Percentiles rank a stretch among this genome's conserved stretches.
phyloP scores from a whole-genome alignment of 1,140 invertebrate species.

The Palaemon carinicauda region DNA sequence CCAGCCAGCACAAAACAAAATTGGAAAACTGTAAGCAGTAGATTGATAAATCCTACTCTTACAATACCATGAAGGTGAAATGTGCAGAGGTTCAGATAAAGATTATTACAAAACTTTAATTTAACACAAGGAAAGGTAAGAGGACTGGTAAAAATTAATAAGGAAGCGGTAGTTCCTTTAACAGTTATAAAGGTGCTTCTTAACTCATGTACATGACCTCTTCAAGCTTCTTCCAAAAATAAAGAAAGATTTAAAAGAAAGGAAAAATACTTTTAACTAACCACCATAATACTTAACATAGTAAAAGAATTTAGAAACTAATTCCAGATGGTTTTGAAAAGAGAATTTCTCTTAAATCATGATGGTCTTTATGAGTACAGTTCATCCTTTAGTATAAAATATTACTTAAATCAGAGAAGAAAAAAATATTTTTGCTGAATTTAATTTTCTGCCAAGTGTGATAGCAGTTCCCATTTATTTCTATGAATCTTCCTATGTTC shows the following conservation, averaged over 20 bases:
- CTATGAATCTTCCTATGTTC: too few species aligned
- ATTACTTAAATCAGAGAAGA: too few species aligned
- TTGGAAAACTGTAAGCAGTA: conserved; percentile 28
- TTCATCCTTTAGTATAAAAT: too few species aligned
- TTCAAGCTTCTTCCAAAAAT: conserved; percentile 55
- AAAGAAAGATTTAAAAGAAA: conserved; percentile 42
- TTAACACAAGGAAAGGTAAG: conserved; percentile 16
- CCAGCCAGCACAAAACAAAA: conserved; percentile 8
- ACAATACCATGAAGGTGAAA: conserved; percentile 10
- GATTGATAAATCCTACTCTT: conserved; percentile 10
- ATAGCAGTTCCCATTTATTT: too few species aligned
- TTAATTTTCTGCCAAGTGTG: too few species aligned
- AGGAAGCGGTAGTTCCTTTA: conserved; percentile 43
- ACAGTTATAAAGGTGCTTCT: conserved; percentile 54
- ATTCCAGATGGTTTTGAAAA: too few species aligned
- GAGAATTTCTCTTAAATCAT: too few species aligned
- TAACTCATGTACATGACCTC: conserved; percentile 49
- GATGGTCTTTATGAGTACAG: too few species aligned
- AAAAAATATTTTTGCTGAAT: too few species aligned
- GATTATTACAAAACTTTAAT: conserved; percentile 27
- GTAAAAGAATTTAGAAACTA: background rate
- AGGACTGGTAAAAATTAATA: conserved; percentile 32
- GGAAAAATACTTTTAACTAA: background rate
- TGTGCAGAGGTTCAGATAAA: conserved; percentile 29
- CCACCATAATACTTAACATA: background rate